These are phyloP conservation scores for Andrena minutula DNA, from an alignment of 2,888 invertebrate species.

Conservation along the genomic window DNA sequence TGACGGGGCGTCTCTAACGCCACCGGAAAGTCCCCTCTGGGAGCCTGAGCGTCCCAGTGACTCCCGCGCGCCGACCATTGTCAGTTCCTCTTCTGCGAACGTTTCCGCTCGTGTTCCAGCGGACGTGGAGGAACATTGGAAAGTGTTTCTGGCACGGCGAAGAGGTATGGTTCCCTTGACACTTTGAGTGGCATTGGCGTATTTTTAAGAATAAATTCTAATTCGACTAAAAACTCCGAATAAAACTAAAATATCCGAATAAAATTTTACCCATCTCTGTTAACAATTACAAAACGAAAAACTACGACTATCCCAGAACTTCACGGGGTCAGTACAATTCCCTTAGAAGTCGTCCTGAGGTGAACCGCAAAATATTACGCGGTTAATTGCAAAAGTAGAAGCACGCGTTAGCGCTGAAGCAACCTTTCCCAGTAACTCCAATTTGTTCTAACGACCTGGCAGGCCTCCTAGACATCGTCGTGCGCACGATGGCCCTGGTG, in stretches of 20 bases:
- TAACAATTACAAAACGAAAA: too few species aligned
- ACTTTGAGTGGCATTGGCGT: not conserved
- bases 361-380: too few species aligned
- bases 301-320: too few species aligned
- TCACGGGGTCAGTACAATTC: too few species aligned
- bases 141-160: slow-evolving; percentile 66
- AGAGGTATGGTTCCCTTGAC: slow-evolving; percentile 70
- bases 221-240: too few species aligned
- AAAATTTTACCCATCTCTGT: too few species aligned
- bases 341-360: too few species aligned
- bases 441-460: slow-evolving; percentile 13
- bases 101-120: slow-evolving; percentile 57
- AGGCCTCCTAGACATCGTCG: slow-evolving; percentile 77
- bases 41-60: slow-evolving; percentile 54
- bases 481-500: slow-evolving; percentile 77
- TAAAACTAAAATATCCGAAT: too few species aligned
- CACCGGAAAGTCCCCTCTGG: slow-evolving; percentile 61
- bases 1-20: slow-evolving; percentile 35
- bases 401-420: not conserved
- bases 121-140: slow-evolving; percentile 64
- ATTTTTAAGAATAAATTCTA: too few species aligned
- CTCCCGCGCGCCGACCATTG: slow-evolving; percentile 37
- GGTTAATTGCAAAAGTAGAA: not conserved
- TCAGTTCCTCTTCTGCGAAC: slow-evolving; percentile 47
- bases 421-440: not conserved